Percentiles rank a stretch among this genome's conserved stretches.
These are phyloP conservation scores for Serilophus lunatus DNA, from an alignment of 2,113 vertebrate species.

Conservation along the genomic window DNA sequence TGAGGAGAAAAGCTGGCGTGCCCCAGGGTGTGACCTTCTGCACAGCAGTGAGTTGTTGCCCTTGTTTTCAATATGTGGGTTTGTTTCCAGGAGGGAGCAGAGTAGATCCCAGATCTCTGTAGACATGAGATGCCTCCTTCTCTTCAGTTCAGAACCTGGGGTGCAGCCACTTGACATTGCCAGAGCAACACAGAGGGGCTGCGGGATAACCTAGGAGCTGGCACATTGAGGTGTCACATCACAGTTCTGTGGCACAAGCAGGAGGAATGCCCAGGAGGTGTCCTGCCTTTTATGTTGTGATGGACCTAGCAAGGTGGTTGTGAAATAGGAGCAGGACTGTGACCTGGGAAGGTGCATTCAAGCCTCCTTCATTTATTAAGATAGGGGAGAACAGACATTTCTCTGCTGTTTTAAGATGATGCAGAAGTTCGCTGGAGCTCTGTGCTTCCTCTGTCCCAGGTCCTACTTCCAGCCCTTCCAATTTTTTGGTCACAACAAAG, in stretches of 20 bases:
- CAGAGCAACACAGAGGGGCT: not conserved
- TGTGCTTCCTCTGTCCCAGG: not conserved
- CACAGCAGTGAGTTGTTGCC: not conserved
- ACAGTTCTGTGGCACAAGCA: accelerated
- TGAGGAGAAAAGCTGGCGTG: not conserved
- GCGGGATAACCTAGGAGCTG: too few relatives aligned
- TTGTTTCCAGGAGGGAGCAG: not conserved
- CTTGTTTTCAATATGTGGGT: accelerated
- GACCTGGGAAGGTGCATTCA: not conserved
- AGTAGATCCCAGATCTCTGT: not conserved
- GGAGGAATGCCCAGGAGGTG: not conserved
- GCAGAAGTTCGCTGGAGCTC: not conserved
- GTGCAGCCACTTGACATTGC: not conserved
- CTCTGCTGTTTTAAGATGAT: not conserved
- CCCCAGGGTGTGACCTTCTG: not conserved
- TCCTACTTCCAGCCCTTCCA: not conserved
- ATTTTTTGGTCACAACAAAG: not conserved
- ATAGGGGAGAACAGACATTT: not conserved
- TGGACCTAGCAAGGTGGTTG: not conserved
- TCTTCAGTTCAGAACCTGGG: not conserved
- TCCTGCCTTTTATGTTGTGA: not conserved
- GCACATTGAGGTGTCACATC: not conserved
- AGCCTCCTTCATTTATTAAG: not conserved
- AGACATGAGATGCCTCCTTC: not conserved
- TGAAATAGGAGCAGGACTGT: not conserved